Conservation (phyloP, 2,113 vertebrate species). For the Halcyon malimbica region DNA sequence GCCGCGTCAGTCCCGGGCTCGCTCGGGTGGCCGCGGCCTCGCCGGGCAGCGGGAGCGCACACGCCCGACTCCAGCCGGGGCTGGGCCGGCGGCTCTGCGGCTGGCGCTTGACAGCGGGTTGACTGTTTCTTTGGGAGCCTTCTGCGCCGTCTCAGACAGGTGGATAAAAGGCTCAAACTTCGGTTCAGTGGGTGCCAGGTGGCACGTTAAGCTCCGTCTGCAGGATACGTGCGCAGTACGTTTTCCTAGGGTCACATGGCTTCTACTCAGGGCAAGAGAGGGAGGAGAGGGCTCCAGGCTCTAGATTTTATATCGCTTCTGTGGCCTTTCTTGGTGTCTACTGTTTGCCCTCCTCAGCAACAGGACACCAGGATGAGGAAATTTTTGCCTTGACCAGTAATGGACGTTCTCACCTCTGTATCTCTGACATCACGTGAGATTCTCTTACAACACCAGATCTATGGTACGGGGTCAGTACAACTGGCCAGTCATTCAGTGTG, state of each 20-base stretch:
- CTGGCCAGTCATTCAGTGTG: neutral
- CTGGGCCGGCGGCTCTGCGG: rapidly evolving
- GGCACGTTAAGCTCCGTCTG: rapidly evolving
- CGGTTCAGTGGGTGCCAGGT: neutral
- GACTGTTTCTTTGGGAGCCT: neutral
- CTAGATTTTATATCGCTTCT: neutral
- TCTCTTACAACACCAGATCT: neutral
- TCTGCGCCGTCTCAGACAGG: rapidly evolving
- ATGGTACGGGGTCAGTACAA: no score
- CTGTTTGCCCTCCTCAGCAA: neutral
- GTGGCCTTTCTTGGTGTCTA: neutral
- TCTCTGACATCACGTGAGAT: neutral
- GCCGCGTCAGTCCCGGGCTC: neutral
- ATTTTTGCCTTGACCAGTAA: neutral
- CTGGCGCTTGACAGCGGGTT: neutral
- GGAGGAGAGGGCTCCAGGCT: neutral
- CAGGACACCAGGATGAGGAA: neutral
- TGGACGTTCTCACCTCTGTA: neutral
- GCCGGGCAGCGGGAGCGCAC: no score
- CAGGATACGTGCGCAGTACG: rapidly evolving
- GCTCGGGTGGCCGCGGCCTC: neutral
- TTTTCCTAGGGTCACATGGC: neutral
- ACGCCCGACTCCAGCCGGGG: rapidly evolving
- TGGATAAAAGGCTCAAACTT: neutral
- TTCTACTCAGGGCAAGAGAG: neutral